Evolutionary conservation across 2,113 vertebrate genomes (phyloP), one percentile per base, ranked within the genome.

Genomic region (Cervus canadensis): DNA sequence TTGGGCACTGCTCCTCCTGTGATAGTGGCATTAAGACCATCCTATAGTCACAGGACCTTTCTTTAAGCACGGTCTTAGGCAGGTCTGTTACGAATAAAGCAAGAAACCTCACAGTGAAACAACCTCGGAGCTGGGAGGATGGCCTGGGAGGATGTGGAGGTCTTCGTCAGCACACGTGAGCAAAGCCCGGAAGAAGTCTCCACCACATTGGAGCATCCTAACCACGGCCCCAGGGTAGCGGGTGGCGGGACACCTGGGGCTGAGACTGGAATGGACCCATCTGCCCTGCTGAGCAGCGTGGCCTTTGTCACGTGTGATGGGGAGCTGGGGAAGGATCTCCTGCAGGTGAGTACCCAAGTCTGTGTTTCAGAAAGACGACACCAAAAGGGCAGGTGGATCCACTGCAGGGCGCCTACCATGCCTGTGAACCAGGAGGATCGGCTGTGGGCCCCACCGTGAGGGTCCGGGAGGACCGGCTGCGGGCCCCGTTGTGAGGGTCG

Each of bases 341-440:
- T 15, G 23, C 36, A 33, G 45, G 33, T 21, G 11, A n/a, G 43
- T 0, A 14, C 5, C 25, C 26, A 43, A 1, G 25, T 2, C 1
- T 48, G 45, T 4, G 28, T 26, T 52, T 83, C 23, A 26, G 21
- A 56, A 85, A 14, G 48, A n/a, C 1, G 56, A 23, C 2, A 43
- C 25, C 17, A 2, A 7, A 30, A 13, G n/a, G 45, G 40, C 28
- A 52, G n/a, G 25, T 0, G 9, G 6, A 26, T 6, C 12, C 50
- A 8, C 71, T 16, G 21, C 11, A 45, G 30, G 50, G 36, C 30
- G 17, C 12, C 0, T 0, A 0, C 5, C 10, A 5, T 0, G 16
- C 5, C 86, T 0, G 0, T 19, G 56, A 67, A 28, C 0, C n/a
- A 48, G 33, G 23, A 87, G 52, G 15, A 28, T 0, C 0, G 0